Percentiles rank a stretch among this genome's conserved stretches.
phyloP scores from a whole-genome alignment of 1,140 invertebrate genomes.

The Carposina sasakii region DNA sequence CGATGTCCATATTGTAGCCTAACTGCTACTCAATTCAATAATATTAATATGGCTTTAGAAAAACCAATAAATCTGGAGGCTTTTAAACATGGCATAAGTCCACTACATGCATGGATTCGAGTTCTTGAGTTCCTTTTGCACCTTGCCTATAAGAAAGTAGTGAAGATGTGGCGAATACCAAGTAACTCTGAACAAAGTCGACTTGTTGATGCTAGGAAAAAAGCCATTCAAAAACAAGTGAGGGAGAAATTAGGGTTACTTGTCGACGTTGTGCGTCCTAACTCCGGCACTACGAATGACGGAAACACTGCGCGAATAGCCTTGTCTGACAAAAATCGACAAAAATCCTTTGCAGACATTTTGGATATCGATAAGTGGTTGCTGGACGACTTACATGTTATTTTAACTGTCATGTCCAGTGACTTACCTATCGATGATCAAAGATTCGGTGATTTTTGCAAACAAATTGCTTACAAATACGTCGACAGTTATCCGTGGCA shows the following conservation, averaged over 20 bases:
- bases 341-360: conserved; percentile 1
- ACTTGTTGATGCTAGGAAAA: not conserved
- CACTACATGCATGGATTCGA: conserved; percentile 7
- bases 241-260: not conserved
- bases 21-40: conserved; percentile 1
- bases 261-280: conserved; percentile 7
- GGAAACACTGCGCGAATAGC: conserved; percentile 9
- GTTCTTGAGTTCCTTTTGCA: conserved; percentile 7
- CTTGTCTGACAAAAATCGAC: conserved; percentile 4
- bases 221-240: conserved; percentile 2
- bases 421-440: not conserved
- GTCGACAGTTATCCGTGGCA: not conserved
- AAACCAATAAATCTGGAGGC: not conserved
- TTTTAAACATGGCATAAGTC: conserved; percentile 3
- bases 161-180: not conserved
- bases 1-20: conserved; percentile 7
- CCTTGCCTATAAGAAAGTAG: conserved; percentile 5
- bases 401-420: not conserved
- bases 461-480: conserved; percentile 3
- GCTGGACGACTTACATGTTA: not conserved
- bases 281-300: conserved; percentile 6
- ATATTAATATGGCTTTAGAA: not conserved
- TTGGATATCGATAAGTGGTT: conserved; percentile 9
- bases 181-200: not conserved
- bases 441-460: conserved; percentile 7